Evolutionary conservation across 2,797 vertebrate species (phyloP).

Genomic region (Sebastes diploproa): DNA sequence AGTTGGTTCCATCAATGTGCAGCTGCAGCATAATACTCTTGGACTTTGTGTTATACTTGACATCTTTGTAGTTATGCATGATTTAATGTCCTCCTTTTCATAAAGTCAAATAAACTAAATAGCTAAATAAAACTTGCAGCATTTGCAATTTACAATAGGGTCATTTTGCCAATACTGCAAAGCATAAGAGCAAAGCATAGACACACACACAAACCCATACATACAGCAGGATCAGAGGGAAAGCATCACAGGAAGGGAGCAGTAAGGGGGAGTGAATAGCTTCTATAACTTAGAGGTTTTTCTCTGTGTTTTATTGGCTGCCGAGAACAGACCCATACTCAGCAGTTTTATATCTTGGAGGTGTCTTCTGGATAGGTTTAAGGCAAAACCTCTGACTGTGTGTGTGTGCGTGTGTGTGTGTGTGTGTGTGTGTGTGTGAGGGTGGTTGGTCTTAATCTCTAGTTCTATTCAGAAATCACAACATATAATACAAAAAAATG

Average conservation of each 20-base stretch:
- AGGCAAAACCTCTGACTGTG: slow-evolving; percentile 34
- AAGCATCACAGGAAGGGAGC: slow-evolving; percentile 48
- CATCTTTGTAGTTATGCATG: not conserved
- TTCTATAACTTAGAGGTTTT: slow-evolving; percentile 37
- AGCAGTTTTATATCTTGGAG: slow-evolving; percentile 56
- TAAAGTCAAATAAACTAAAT: not conserved
- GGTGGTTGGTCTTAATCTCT: slow-evolving; percentile 9
- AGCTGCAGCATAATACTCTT: not conserved
- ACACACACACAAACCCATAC: not conserved
- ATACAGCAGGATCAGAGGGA: slow-evolving; percentile 25
- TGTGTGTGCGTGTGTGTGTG: not conserved
- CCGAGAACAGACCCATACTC: slow-evolving; percentile 48
- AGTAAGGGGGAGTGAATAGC: slow-evolving; percentile 19
- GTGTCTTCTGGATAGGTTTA: slow-evolving; percentile 57
- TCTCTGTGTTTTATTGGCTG: slow-evolving; percentile 52
- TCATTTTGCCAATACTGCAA: not conserved
- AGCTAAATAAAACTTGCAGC: not conserved
- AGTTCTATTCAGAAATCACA: slow-evolving; percentile 19
- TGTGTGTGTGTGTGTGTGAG: not conserved
- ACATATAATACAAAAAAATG: slow-evolving; percentile 27
- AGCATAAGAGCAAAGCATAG: slow-evolving; percentile 6
- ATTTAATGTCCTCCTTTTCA: not conserved
- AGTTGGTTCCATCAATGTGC: not conserved
- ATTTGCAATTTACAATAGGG: not conserved
- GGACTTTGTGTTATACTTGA: not conserved